These are phyloP conservation scores for Macroteleia sp. DNA, from an alignment of 2,888 invertebrate species.

Conservation along the genomic window DNA sequence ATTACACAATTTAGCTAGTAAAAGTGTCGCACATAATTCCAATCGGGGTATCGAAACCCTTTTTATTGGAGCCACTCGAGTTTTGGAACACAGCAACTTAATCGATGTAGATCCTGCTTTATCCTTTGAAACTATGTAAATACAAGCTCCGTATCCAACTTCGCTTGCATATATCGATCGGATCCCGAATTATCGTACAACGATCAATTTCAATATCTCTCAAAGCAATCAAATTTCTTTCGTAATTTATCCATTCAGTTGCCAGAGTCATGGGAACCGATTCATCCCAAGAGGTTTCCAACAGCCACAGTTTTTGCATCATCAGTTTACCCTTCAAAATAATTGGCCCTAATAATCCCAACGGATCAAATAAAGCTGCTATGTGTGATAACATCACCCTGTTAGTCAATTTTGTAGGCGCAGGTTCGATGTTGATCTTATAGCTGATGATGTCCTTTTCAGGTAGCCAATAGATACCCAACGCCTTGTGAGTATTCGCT, in stretches of 20 bases:
- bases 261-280: neutral
- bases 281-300: neutral
- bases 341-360: constrained; percentile 4
- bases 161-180: constrained; percentile 46
- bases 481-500: neutral
- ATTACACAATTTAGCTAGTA: too few relatives aligned
- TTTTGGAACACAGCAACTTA: constrained; percentile 1
- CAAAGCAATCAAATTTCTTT: neutral
- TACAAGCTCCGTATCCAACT: constrained; percentile 66
- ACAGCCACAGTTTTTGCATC: constrained; percentile 18
- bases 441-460: neutral
- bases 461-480: neutral
- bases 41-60: too few relatives aligned
- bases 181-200: neutral
- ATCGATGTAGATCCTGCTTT: neutral
- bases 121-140: constrained; percentile 45
- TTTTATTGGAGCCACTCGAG: too few relatives aligned
- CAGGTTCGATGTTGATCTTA: too few relatives aligned
- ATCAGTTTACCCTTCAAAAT: constrained; percentile 2
- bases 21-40: too few relatives aligned
- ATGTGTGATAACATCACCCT: neutral
- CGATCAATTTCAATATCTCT: neutral
- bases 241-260: neutral
- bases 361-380: constrained; percentile 11
- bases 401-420: neutral